Conservation (phyloP, 2,797 vertebrate genomes). For the Pseudomugil tenellus region DNA sequence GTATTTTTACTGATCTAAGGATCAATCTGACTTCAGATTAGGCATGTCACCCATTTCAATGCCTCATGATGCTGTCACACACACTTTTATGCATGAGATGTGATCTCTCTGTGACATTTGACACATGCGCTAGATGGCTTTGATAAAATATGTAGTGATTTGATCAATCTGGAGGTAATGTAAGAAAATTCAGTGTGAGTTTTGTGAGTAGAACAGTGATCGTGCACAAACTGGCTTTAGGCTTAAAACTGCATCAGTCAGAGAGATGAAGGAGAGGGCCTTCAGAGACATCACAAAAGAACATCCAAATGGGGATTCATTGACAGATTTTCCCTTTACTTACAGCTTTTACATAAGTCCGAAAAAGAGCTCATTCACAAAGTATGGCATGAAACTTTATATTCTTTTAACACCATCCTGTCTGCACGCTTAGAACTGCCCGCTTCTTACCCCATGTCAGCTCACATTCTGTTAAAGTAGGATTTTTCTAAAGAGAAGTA, state of each 20-base stretch:
- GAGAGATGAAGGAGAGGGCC: constrained; percentile 51
- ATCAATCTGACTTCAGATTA: not conserved
- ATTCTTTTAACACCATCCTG: constrained; percentile 26
- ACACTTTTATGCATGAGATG: not conserved
- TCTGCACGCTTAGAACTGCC: constrained; percentile 32
- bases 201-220: constrained; percentile 23
- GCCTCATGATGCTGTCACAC: not conserved
- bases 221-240: constrained; percentile 55
- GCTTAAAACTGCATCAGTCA: constrained; percentile 69
- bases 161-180: not conserved
- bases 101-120: not conserved
- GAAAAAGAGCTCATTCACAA: constrained; percentile 47
- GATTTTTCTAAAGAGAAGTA: constrained; percentile 39
- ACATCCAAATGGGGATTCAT: constrained; percentile 57
- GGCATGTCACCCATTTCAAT: not conserved
- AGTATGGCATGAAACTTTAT: constrained; percentile 29
- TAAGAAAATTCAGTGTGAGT: constrained; percentile 14
- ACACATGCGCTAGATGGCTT: not conserved
- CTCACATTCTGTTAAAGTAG: constrained; percentile 46
- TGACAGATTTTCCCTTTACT: constrained; percentile 63
- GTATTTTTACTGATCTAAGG: not conserved
- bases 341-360: constrained; percentile 57
- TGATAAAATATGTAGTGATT: not conserved
- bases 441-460: constrained; percentile 31
- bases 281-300: constrained; percentile 50